These are phyloP conservation scores for Octodonta nipae DNA, from an alignment of 2,888 invertebrate species.

Conservation along the genomic window DNA sequence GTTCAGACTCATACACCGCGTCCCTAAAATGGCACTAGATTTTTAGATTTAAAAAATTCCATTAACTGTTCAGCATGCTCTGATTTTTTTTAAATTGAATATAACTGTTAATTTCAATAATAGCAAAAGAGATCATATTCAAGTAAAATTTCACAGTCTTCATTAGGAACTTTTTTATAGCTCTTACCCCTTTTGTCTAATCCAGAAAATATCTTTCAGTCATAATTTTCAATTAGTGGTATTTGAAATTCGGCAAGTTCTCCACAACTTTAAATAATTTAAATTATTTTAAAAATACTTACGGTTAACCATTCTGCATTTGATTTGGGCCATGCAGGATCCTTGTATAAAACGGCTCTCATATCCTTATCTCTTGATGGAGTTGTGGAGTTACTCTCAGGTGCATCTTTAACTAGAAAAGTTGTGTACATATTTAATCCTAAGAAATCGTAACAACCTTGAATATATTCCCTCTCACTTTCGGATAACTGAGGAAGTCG, in stretches of 20 bases:
- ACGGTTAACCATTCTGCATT: constrained; percentile 16
- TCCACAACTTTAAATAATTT: neutral
- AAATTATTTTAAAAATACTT: no score
- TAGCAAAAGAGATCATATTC: no score
- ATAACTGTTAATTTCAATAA: no score
- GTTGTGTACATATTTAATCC: constrained; percentile 17
- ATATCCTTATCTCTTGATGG: constrained; percentile 51
- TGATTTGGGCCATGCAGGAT: constrained; percentile 44
- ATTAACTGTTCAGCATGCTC: no score
- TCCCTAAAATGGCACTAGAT: no score
- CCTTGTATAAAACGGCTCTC: constrained; percentile 42
- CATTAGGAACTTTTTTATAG: no score
- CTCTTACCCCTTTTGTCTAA: neutral
- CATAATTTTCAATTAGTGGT: no score
- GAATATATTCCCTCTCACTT: constrained; percentile 12
- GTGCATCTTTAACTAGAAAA: constrained; percentile 12
- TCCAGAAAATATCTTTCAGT: neutral
- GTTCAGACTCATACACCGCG: no score
- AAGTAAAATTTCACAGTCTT: no score
- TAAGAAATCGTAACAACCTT: constrained; percentile 17
- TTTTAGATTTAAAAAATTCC: no score
- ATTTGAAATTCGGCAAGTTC: constrained; percentile 1
- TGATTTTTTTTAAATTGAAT: no score
- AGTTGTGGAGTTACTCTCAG: constrained; percentile 14
- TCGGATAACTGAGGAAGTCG: constrained; percentile 14